A percentile compares a stretch with the other conserved stretches of the same genome.
phyloP scores from a whole-genome alignment of 2,888 invertebrate genomes.

The Hybos culiciformis region DNA sequence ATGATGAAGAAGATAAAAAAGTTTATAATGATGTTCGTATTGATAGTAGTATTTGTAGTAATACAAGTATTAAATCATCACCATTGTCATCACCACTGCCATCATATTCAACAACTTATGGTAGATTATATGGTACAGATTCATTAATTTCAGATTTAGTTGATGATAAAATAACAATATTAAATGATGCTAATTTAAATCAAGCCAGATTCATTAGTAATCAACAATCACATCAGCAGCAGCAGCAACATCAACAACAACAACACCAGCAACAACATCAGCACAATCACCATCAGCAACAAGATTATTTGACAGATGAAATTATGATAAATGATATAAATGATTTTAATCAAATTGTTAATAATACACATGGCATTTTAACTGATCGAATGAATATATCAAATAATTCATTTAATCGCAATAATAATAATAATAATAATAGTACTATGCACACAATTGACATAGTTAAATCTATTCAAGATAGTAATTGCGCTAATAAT shows the following conservation, averaged over 20 bases:
- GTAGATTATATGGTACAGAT: slow-evolving; percentile 7
- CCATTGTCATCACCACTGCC: slow-evolving; percentile 16
- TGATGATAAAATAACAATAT: slow-evolving; percentile 24
- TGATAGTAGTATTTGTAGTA: background rate
- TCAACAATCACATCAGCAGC: slow-evolving; percentile 15
- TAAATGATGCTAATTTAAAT: slow-evolving; percentile 32
- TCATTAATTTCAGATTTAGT: slow-evolving; percentile 7
- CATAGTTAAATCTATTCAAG: too few relatives aligned
- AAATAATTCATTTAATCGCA: too few relatives aligned
- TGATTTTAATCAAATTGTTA: too few relatives aligned
- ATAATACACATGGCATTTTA: too few relatives aligned
- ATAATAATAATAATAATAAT: too few relatives aligned
- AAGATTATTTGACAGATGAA: background rate
- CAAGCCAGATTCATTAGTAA: slow-evolving; percentile 23
- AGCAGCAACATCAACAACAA: slow-evolving; percentile 4
- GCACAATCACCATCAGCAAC: background rate
- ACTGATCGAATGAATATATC: too few relatives aligned
- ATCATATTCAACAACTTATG: slow-evolving; percentile 9
- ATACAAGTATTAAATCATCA: slow-evolving; percentile 5
- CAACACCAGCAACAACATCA: background rate
- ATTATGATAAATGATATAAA: background rate
- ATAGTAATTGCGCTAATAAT: too few relatives aligned
- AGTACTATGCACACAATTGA: too few relatives aligned
- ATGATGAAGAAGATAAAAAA: too few relatives aligned
- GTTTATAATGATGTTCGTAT: background rate